Evolutionary conservation across 2,113 vertebrate species (phyloP), one percentile per base, ranked within the genome.

Genomic region (Chamaetylas fuelleborni): DNA sequence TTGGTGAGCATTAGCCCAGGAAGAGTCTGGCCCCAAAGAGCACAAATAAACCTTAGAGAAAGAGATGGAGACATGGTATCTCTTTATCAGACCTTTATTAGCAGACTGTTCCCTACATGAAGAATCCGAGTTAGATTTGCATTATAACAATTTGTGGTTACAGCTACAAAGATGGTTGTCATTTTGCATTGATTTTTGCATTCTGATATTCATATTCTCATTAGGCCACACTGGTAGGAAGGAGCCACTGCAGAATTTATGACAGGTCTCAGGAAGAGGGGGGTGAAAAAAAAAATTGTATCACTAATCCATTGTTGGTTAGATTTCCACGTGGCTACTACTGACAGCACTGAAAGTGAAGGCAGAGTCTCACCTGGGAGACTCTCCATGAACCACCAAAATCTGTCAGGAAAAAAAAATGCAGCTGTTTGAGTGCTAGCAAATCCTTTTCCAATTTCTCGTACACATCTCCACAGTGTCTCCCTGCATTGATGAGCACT

Each of bases 51-150:
- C 5, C 47, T 1, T 0, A 36, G 0, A 78, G 25, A n/a, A 56
- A 65, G 62, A 91, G 24, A 64, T 1, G 6, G 38, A 70, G 66
- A 76, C 43, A 1, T 8, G 11, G 28, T 19, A 69, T 92, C 94
- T 95, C 95, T 98, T 97, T 95, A 92, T 97, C 97, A 98, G 90
- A 96, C 97, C 95, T 98, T 98, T 98, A 98, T 98, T 98, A 98
- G 97, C 97, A 97, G 97, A 97, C 96, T 97, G 94, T 96, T 97
- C 95, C 96, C 97, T 97, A 95, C 93, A 91, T 93, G 96, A 97
- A 97, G 95, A 97, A 95, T 97, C 95, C 62, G 2, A 78, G 95
- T 94, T 96, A 95, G 91, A 93, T 96, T 97, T 94, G 94, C 91
- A 88, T 97, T 96, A 92, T 89, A 96, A 97, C 92, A 95, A 97